Evolutionary conservation across 2,797 vertebrate genomes (phyloP).

Genomic region (Pseudochirops cupreus): DNA sequence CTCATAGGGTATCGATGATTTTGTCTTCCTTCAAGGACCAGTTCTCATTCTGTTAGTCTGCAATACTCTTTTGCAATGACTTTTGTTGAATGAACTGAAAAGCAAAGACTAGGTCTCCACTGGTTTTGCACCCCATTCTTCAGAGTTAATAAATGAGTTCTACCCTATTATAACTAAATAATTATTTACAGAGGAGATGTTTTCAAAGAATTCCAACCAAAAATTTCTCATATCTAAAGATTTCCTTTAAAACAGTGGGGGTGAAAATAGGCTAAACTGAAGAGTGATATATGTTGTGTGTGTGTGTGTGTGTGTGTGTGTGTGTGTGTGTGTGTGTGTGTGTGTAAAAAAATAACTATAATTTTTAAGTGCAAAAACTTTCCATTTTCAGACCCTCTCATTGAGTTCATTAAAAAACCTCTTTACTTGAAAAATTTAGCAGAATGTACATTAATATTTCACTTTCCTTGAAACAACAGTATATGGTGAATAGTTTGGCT

Average conservation of each 20-base stretch:
- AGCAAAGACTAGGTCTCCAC: neutral
- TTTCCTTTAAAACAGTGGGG: slow-evolving; percentile 9
- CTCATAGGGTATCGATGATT: neutral
- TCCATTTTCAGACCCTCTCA: neutral
- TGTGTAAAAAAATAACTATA: neutral
- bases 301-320: too few relatives aligned
- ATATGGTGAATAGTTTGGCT: neutral
- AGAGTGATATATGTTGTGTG: neutral
- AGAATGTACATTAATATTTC: neutral
- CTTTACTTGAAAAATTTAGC: slow-evolving; percentile 11
- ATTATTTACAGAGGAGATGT: neutral
- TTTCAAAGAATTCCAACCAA: slow-evolving; percentile 24
- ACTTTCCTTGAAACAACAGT: neutral
- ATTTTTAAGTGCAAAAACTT: neutral
- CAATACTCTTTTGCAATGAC: too few relatives aligned
- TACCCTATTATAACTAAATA: neutral
- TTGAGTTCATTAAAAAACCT: neutral
- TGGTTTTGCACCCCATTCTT: neutral
- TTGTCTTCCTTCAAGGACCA: neutral
- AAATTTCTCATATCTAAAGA: slow-evolving; percentile 21
- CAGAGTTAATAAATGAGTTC: neutral
- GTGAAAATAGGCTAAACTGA: neutral
- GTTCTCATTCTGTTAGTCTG: neutral
- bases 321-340: too few relatives aligned
- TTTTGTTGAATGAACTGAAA: too few relatives aligned